Base-by-base conservation (phyloP, 2,888 invertebrate species). In the Lycocerus yunnanus region DNA sequence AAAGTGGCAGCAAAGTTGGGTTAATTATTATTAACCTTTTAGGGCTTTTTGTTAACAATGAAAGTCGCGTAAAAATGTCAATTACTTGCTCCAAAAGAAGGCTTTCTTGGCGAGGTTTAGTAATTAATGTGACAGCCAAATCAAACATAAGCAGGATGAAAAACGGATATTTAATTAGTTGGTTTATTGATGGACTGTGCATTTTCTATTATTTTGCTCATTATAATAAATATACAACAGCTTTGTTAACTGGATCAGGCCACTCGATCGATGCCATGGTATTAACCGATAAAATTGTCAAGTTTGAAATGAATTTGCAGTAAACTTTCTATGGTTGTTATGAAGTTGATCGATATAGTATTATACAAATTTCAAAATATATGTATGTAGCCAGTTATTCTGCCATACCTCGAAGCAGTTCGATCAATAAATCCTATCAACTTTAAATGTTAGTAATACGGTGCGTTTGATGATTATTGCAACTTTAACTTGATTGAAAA, bases 341-440 rank as follows among this genome's bases (percentile, higher is more conserved):
- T n/a, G 43, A 43, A 43, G n/a, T 43, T 43, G 43, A 43, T 43
- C 43, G 43, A 43, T 43, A 43, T n/a, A n/a, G 43, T 43, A n/a
- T 43, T 43, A 43, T 43, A 43, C 43, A 43, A 43, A 43, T 43
- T 43, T n/a, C n/a, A 43, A 43, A 43, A 43, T 43, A n/a, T 24
- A 18, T 4, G n/a, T n/a, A n/a, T n/a, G n/a, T 24, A 43, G 43
- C 43, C n/a, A 43, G 43, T n/a, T 43, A n/a, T 43, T 43, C n/a
- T 43, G 43, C 43, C 43, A 43, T 43, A n/a, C n/a, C n/a, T 43
- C 6, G 43, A 43, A 43, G 43, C n/a, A 68, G 60, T 68, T 68
- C 68, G 60, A 68, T 68, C 59, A 68, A 21, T 15, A 15, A 21
- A 68, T 58, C 16, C 68, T 21, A 68, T 68, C 60, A 68, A 60